A percentile compares a stretch with the other conserved stretches of the same genome.
Conservation (phyloP, 2,113 vertebrate species). For the Leucosticte australis region DNA sequence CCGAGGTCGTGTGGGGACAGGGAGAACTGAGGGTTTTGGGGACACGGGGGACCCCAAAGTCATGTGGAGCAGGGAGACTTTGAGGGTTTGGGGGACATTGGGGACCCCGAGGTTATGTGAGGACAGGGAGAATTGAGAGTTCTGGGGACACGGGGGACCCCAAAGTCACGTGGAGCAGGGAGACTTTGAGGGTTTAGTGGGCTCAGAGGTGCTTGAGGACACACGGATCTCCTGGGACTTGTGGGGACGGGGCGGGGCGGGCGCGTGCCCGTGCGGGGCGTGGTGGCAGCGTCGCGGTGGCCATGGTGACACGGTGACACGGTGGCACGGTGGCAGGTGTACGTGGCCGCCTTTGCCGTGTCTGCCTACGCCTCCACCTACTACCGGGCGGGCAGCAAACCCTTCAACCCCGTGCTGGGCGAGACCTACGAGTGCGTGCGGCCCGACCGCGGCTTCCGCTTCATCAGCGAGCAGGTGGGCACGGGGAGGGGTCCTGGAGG, state of each 20-base stretch:
- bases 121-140: too few relatives aligned
- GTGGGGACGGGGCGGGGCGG: not conserved
- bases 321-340: conserved; percentile 72
- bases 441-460: conserved; percentile 87
- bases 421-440: conserved; percentile 90
- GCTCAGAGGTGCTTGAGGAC: not conserved
- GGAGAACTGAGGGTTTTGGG: not conserved
- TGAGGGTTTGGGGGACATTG: not conserved
- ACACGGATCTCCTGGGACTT: rapidly evolving
- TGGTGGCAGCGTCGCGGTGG: not conserved
- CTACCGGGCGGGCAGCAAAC: conserved; percentile 88
- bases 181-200: not conserved
- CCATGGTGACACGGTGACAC: too few relatives aligned
- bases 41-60: rapidly evolving
- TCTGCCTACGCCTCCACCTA: conserved; percentile 91
- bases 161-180: rapidly evolving
- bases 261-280: rapidly evolving
- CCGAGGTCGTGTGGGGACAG: too few relatives aligned
- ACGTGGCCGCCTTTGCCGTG: conserved; percentile 86
- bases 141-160: not conserved
- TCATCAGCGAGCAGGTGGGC: conserved; percentile 88
- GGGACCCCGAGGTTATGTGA: too few relatives aligned
- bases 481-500: rapidly evolving
- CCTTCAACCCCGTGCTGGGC: conserved; percentile 92
- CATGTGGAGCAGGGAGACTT: too few relatives aligned